Evolutionary conservation across 1,140 invertebrate species (phyloP).

Genomic region (Vanessa tameamea): DNA sequence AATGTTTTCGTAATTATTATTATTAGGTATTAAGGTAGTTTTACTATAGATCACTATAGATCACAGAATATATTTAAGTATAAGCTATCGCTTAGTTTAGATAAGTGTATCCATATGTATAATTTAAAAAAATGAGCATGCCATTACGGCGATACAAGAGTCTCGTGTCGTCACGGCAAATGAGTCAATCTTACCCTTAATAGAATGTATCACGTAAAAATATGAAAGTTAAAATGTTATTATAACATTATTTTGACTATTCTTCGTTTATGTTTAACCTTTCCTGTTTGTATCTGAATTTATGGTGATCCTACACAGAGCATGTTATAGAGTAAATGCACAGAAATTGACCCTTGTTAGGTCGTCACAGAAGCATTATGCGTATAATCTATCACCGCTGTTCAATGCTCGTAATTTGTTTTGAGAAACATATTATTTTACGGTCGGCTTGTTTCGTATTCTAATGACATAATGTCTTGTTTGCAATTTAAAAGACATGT

Average conservation of each 20-base stretch:
- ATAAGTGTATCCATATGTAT: too few species aligned
- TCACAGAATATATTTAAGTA: too few species aligned
- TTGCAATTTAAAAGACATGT: not conserved
- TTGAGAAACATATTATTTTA: slow-evolving; percentile 60
- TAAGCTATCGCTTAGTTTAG: too few species aligned
- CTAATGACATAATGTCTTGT: slow-evolving; percentile 52
- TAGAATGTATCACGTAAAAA: too few species aligned
- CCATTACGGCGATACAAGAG: too few species aligned
- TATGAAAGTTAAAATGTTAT: too few species aligned
- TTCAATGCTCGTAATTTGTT: slow-evolving; percentile 59
- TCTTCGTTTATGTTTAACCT: not conserved
- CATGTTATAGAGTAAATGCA: slow-evolving; percentile 33
- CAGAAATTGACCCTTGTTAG: slow-evolving; percentile 39
- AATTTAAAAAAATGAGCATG: too few species aligned
- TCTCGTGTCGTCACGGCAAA: too few species aligned
- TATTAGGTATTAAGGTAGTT: too few species aligned
- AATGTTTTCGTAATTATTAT: too few species aligned
- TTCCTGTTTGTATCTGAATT: not conserved
- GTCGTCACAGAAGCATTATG: slow-evolving; percentile 43
- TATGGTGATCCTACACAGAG: slow-evolving; percentile 6
- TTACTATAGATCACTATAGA: too few species aligned
- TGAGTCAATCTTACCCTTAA: too few species aligned
- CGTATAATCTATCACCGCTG: slow-evolving; percentile 53
- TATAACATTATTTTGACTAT: not conserved
- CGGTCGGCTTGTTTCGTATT: slow-evolving; percentile 45